Conservation (phyloP, 2,888 invertebrate species). For the Druceiella hillmani region DNA sequence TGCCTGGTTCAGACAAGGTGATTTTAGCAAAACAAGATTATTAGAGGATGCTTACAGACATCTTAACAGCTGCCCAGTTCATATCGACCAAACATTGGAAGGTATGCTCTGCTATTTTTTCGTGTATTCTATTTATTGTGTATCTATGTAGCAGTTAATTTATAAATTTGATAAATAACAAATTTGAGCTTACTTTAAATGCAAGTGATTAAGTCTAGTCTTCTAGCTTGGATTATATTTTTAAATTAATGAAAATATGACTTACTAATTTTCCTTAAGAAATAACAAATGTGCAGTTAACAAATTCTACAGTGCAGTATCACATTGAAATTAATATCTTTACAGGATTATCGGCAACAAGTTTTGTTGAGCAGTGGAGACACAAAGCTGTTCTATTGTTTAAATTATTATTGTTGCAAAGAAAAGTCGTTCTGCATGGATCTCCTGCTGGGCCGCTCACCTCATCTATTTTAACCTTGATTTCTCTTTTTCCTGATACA, state of each 20-base stretch:
- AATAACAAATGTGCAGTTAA: no score
- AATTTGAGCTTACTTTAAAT: no score
- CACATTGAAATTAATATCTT: constrained; percentile 28
- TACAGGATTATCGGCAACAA: constrained; percentile 76
- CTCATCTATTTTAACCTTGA: constrained; percentile 76
- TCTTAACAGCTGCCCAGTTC: constrained; percentile 76
- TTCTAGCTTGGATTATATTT: no score
- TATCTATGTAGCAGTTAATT: constrained; percentile 2
- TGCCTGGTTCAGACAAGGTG: constrained; percentile 94
- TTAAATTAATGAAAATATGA: no score
- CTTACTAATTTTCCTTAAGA: no score
- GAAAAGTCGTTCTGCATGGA: constrained; percentile 85
- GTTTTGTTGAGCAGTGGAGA: constrained; percentile 77
- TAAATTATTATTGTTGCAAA: constrained; percentile 85
- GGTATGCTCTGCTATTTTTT: constrained; percentile 30
- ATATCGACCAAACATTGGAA: constrained; percentile 46
- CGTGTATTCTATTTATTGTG: constrained; percentile 8
- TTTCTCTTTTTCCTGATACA: constrained; percentile 87
- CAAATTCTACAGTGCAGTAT: neutral
- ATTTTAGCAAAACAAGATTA: constrained; percentile 82
- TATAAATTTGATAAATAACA: no score
- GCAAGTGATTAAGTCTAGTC: no score
- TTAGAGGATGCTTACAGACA: constrained; percentile 90
- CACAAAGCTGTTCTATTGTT: constrained; percentile 90
- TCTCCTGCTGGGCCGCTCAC: constrained; percentile 90